These are phyloP conservation scores for Geophilus truncorum DNA, from an alignment of 2,888 invertebrate genomes.

Conservation along the genomic window DNA sequence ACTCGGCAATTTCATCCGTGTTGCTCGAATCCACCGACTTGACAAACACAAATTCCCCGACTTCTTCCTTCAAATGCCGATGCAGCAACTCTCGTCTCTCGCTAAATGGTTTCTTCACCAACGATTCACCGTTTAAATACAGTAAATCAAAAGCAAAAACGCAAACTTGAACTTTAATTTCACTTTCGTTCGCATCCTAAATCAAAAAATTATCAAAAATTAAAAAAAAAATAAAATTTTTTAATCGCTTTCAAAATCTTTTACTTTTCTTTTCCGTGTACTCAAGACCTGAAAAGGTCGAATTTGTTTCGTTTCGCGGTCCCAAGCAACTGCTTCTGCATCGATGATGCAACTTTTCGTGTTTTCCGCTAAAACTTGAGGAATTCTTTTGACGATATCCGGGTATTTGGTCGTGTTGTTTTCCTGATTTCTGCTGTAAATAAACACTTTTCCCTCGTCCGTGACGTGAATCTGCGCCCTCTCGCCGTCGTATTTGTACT, in stretches of 20 bases:
- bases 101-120: conserved; percentile 71
- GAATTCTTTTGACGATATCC: conserved; percentile 73
- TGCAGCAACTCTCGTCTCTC: conserved; percentile 67
- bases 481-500: conserved; percentile 99
- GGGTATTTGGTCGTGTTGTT: conserved; percentile 93
- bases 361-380: conserved; percentile 40
- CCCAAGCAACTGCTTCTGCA: conserved; percentile 97
- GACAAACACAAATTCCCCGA: conserved; percentile 84
- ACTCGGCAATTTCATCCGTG: conserved; percentile 87
- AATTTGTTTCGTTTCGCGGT: conserved; percentile 76
- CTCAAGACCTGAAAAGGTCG: conserved; percentile 93
- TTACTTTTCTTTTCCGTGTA: conserved; percentile 88
- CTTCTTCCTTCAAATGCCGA: conserved; percentile 61
- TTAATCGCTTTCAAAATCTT: too few species aligned
- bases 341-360: conserved; percentile 85
- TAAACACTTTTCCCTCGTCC: conserved; percentile 63
- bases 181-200: conserved; percentile 66
- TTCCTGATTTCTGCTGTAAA: conserved; percentile 95
- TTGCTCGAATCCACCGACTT: conserved; percentile 71
- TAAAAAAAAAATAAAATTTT: not conserved
- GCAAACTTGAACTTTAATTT: conserved; percentile 84
- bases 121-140: conserved; percentile 78
- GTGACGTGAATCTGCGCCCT: conserved; percentile 78
- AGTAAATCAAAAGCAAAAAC: conserved; percentile 95
- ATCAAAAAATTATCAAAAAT: conserved; percentile 37